Base-by-base conservation (phyloP, 2,113 vertebrate species). In the Elephantulus edwardii region DNA sequence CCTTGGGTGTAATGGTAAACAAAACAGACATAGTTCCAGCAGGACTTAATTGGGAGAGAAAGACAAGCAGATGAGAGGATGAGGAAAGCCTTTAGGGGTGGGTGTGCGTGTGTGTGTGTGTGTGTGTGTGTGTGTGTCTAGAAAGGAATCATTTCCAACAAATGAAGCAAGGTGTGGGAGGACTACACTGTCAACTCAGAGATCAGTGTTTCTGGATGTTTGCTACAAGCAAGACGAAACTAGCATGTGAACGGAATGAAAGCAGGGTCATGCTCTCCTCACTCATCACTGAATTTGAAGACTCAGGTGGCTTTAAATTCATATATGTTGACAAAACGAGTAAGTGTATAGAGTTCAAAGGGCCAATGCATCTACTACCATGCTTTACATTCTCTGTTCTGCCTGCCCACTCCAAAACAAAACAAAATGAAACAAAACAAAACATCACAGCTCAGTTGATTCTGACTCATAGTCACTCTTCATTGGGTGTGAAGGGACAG, bases 81-180 rank as follows among this genome's bases (percentile, higher is more conserved):
- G 26, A 44, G 79, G 24, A 52, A 33, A 13, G n/a, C n/a, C 46
- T 75, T 24, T 42, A 52, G 19, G 52, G 38, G 8, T 28, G 17
- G 38, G 30, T 40, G 8, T 58, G 40, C 9, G n/a, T 1, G 4
- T 14, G 52, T 44, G 8, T 28, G 17, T 46, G 30, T 40, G 8
- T 58, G 40, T 12, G n/a, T 1, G 4, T 14, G 9, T 52, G 10
- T 12, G 38, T 48, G 19, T 28, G 24, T 70, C 38, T n/a, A 24
- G 26, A 10, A 54, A n/a, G 66, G 89, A 44, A 10, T 46, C 26
- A 9, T 48, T 30, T 14, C 33, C 13, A 38, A 26, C 17, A 22
- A 54, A 44, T 14, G 8, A 60, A 19, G 20, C 2, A 3, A 19
- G 44, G 12, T 0, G 0, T 1, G 10, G 38, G 56, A 56, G 30